phyloP scores from a whole-genome alignment of 2,888 invertebrate genomes.

The Drosophila falleni region DNA sequence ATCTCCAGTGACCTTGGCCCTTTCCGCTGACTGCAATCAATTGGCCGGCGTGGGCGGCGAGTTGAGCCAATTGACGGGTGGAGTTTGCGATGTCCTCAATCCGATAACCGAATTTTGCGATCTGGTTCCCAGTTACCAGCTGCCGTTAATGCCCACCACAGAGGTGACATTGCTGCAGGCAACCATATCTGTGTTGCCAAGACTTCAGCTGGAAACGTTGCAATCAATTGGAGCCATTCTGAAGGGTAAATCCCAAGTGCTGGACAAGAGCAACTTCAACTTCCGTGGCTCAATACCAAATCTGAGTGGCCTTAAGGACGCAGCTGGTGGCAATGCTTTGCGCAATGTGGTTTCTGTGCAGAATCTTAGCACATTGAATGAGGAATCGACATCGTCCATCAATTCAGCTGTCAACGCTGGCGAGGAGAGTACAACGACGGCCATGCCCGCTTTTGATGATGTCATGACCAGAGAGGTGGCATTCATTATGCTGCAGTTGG shows the following conservation, averaged over 20 bases:
- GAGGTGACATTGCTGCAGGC: constrained; percentile 90
- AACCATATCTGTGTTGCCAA: constrained; percentile 91
- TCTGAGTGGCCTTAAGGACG: constrained; percentile 81
- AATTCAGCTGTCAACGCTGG: constrained; percentile 29
- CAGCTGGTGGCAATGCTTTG: constrained; percentile 66
- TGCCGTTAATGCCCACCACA: constrained; percentile 87
- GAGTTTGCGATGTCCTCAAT: constrained; percentile 89
- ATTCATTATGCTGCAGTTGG: constrained; percentile 92
- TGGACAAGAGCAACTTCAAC: constrained; percentile 84
- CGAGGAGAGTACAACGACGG: constrained; percentile 45
- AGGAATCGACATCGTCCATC: constrained; percentile 67
- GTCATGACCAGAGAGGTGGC: constrained; percentile 89
- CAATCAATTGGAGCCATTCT: constrained; percentile 89
- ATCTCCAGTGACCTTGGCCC: constrained; percentile 89
- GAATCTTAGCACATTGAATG: constrained; percentile 84
- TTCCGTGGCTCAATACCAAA: constrained; percentile 86
- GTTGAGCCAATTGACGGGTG: constrained; percentile 88
- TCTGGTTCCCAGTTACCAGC: constrained; percentile 89
- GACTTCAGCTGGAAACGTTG: constrained; percentile 91
- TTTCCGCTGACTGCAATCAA: constrained; percentile 88
- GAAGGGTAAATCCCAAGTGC: constrained; percentile 86
- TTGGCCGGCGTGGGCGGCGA: constrained; percentile 86
- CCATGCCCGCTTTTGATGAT: constrained; percentile 86
- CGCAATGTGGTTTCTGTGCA: constrained; percentile 87
- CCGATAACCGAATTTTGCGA: constrained; percentile 94